phyloP scores from a whole-genome alignment of 2,113 vertebrate species.

The Halichoeres trimaculatus region DNA sequence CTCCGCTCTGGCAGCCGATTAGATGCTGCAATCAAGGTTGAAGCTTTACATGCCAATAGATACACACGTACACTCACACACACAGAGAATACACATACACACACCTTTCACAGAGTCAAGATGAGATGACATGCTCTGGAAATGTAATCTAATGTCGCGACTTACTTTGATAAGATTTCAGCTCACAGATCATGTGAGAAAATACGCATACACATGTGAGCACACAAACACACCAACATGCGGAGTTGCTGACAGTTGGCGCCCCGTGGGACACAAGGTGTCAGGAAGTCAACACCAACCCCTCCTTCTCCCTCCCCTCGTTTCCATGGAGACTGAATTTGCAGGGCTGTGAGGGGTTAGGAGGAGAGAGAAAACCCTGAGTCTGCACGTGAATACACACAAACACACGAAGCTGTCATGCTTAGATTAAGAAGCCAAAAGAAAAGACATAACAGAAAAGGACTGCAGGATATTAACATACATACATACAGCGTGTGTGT shows the following conservation, averaged over 20 bases:
- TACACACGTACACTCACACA: slow-evolving; percentile 1
- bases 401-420: not conserved
- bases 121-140: not conserved
- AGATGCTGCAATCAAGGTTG: slow-evolving; percentile 51
- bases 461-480: slow-evolving; percentile 24
- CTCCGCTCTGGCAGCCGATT: slow-evolving; percentile 57
- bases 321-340: slow-evolving; percentile 74
- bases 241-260: slow-evolving; percentile 58
- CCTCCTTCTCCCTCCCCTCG: slow-evolving; percentile 31
- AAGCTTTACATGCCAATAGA: slow-evolving; percentile 24
- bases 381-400: slow-evolving; percentile 42
- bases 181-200: slow-evolving; percentile 3
- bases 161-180: not conserved
- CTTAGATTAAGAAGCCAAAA: slow-evolving; percentile 16
- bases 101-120: not conserved
- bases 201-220: not conserved
- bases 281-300: slow-evolving; percentile 71
- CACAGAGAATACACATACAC: not conserved
- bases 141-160: not conserved
- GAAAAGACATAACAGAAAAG: slow-evolving; percentile 17
- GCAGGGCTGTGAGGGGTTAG: slow-evolving; percentile 60
- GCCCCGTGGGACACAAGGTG: slow-evolving; percentile 70
- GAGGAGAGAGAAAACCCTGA: slow-evolving; percentile 60
- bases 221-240: slow-evolving; percentile 6
- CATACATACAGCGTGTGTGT: not conserved